Percentiles rank a stretch among this genome's conserved stretches.
Evolutionary conservation across 2,797 vertebrate genomes (phyloP).

Genomic region (Sphaeramia orbicularis): DNA sequence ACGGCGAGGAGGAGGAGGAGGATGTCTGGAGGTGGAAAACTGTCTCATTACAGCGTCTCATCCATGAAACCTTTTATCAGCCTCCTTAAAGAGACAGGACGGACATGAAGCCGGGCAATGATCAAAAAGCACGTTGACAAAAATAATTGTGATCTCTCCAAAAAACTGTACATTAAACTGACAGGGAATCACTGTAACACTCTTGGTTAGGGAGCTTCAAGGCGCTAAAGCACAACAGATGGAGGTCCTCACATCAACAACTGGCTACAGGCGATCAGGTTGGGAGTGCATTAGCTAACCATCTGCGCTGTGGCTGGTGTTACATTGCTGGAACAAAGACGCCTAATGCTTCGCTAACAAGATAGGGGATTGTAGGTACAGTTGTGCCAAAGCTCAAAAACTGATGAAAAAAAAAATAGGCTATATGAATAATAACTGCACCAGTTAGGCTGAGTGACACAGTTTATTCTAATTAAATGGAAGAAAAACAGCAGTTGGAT

Average conservation of each 20-base stretch:
- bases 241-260: slow-evolving; percentile 29
- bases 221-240: slow-evolving; percentile 17
- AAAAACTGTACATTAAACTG: slow-evolving; percentile 6
- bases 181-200: not conserved
- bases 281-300: slow-evolving; percentile 12
- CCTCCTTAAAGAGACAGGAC: slow-evolving; percentile 9
- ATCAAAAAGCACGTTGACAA: not conserved
- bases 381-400: not conserved
- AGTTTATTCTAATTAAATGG: too few relatives aligned
- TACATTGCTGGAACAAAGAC: slow-evolving; percentile 17
- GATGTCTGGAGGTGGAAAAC: slow-evolving; percentile 8
- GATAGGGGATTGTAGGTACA: not conserved
- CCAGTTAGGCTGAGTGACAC: not conserved
- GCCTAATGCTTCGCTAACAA: slow-evolving; percentile 1
- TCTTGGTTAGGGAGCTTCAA: not conserved
- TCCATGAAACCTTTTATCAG: slow-evolving; percentile 12
- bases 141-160: not conserved
- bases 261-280: slow-evolving; percentile 15
- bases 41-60: slow-evolving; percentile 28
- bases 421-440: not conserved
- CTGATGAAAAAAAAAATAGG: not conserved
- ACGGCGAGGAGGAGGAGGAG: not conserved
- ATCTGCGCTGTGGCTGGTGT: slow-evolving; percentile 30
- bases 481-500: not conserved
- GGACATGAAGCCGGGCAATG: slow-evolving; percentile 3